Evolutionary conservation across 2,113 vertebrate genomes (phyloP), one percentile per base, ranked within the genome.

Genomic region (Pogonocichla stellata): DNA sequence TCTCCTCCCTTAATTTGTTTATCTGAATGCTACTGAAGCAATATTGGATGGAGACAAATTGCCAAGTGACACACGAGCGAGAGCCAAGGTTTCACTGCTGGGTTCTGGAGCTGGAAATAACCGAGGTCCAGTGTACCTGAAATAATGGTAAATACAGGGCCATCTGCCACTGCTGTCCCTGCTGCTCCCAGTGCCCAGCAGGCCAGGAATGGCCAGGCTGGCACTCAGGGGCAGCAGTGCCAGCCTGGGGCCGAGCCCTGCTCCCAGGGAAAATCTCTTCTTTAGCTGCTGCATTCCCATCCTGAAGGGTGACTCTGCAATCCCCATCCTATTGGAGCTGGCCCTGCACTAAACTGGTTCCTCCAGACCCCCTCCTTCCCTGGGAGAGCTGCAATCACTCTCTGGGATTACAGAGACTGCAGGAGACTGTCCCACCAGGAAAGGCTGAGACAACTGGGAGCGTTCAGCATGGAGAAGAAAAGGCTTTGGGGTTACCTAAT

Each of bases 1-100:
- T 93, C 95, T 94, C 96, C 93, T 93, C 88, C 96, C 83, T 93
- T 94, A 95, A 97, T 97, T 97, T 96, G 93, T 97, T 96, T 95
- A 74, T 94, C 45, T 25, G 80, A 89, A 71, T 4, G 71, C 54
- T 89, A 61, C 93, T 93, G 96, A 82, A 93, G 96, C 93, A 95
- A 69, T 50, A 53, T 26, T 42, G 86, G 67, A 77, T 78, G 71
- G 33, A 78, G 93, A 89, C 93, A 89, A 95, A 89, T 92, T 91
- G 94, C 96, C 96, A 91, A 95, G 78, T 48, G 86, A 83, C 95
- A 96, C 92, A 54, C 4, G 71, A 88, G 61, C 1, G 14, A 47
- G 43, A 94, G 92, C 73, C 94, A 94, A 93, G 88, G 86, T 25
- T 80, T 64, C 12, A 8, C 70, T 86, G 51, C 47, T 48, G 65